A percentile compares a stretch with the other conserved stretches of the same genome.
These are phyloP conservation scores for Octopus sinensis DNA, from an alignment of 1,140 invertebrate species.

Conservation along the genomic window DNA sequence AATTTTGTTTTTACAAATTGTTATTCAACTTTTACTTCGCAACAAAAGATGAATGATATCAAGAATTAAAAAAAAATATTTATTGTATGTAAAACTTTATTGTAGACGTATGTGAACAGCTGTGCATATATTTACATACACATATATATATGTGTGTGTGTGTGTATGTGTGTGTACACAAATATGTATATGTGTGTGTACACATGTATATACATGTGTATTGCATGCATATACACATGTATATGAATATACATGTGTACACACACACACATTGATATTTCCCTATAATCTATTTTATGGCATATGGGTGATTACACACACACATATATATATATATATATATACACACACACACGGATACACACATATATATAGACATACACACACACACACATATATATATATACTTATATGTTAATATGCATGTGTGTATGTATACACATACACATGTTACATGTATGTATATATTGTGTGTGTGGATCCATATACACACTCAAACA, in stretches of 20 bases:
- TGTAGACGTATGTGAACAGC: background rate
- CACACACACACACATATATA: background rate
- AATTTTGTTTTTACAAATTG: too few relatives aligned
- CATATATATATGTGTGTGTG: background rate
- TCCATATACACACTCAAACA: too few relatives aligned
- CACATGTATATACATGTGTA: background rate
- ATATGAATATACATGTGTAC: background rate
- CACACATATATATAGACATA: background rate
- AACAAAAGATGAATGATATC: too few relatives aligned
- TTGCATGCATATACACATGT: background rate
- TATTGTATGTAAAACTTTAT: too few relatives aligned
- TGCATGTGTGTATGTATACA: background rate
- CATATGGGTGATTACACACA: background rate
- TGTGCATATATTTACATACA: background rate
- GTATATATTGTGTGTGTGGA: too few relatives aligned
- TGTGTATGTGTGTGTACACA: background rate
- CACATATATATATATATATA: background rate
- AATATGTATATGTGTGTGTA: background rate
- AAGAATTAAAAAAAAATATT: too few relatives aligned
- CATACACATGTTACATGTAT: background rate
- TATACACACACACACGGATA: background rate
- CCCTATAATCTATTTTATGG: background rate
- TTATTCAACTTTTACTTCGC: too few relatives aligned
- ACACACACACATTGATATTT: background rate
- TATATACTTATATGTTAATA: background rate